Evolutionary conservation across 2,888 invertebrate species (phyloP).

Genomic region (Digitonthophagus gazella): DNA sequence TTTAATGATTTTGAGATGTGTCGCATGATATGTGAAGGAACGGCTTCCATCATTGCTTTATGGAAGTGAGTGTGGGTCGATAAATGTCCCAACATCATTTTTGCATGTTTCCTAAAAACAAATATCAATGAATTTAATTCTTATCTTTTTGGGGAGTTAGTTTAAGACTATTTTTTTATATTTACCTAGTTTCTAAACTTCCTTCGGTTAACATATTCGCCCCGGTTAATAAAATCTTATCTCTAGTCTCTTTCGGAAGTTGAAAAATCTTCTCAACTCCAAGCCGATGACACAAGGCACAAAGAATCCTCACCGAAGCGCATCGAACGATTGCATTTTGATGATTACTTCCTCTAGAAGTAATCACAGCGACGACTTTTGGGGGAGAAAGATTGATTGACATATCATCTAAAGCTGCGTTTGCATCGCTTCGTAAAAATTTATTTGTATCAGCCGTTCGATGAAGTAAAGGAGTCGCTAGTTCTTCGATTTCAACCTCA

Average conservation of each 20-base stretch:
- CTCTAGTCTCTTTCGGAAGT: slow-evolving; percentile 73
- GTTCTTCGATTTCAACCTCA: slow-evolving; percentile 78
- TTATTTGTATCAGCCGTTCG: slow-evolving; percentile 92
- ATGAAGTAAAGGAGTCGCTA: slow-evolving; percentile 76
- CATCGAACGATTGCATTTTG: slow-evolving; percentile 86
- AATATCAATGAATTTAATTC: too few species aligned
- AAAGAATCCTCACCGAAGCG: slow-evolving; percentile 75
- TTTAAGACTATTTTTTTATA: background rate
- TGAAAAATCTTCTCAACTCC: slow-evolving; percentile 72
- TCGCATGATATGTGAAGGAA: slow-evolving; percentile 74
- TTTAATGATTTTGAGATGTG: slow-evolving; percentile 81
- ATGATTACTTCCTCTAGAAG: slow-evolving; percentile 71
- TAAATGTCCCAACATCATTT: slow-evolving; percentile 71
- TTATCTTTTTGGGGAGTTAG: too few species aligned
- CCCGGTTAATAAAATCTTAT: slow-evolving; percentile 74
- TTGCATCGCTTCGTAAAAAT: slow-evolving; percentile 88
- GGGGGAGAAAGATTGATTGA: slow-evolving; percentile 71
- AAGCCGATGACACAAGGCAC: slow-evolving; percentile 67
- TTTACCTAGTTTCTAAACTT: slow-evolving; percentile 77
- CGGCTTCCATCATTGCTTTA: slow-evolving; percentile 73
- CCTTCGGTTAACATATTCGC: slow-evolving; percentile 85
- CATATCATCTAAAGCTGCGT: slow-evolving; percentile 77
- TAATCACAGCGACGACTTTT: slow-evolving; percentile 65
- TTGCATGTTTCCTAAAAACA: slow-evolving; percentile 65
- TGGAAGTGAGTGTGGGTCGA: slow-evolving; percentile 74